phyloP scores from a whole-genome alignment of 2,888 invertebrate species.

The Arrhopalites spinosus region DNA sequence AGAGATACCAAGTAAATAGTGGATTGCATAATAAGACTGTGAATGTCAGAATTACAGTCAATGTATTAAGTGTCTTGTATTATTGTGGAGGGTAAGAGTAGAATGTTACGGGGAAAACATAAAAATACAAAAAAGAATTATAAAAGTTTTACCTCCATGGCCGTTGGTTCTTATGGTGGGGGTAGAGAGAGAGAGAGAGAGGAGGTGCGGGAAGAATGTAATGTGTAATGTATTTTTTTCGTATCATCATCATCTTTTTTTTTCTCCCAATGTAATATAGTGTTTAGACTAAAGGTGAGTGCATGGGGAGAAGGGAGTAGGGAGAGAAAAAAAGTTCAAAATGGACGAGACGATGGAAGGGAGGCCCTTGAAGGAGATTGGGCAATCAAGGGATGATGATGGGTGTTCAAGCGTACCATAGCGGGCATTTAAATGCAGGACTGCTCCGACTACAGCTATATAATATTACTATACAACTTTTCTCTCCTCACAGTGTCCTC shows the following conservation, averaged over 20 bases:
- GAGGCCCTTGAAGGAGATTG: constrained; percentile 47
- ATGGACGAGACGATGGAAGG: constrained; percentile 41
- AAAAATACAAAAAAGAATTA: not conserved
- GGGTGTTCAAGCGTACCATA: constrained; percentile 39
- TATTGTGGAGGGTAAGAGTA: too few species aligned
- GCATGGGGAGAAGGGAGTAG: not conserved
- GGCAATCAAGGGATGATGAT: constrained; percentile 44
- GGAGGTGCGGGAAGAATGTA: constrained; percentile 30
- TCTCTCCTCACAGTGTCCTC: not conserved
- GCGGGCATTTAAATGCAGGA: not conserved
- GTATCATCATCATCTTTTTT: constrained; percentile 31
- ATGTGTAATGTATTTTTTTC: constrained; percentile 21
- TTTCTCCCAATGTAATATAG: not conserved
- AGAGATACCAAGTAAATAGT: too few species aligned
- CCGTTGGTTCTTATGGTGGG: not conserved
- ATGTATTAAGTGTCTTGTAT: too few species aligned
- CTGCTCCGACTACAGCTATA: not conserved
- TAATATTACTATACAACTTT: not conserved
- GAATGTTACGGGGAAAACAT: not conserved
- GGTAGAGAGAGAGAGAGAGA: not conserved
- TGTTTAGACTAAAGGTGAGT: constrained; percentile 13
- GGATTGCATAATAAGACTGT: too few species aligned
- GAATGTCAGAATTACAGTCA: too few species aligned
- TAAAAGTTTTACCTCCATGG: not conserved
- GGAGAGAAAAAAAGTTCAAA: constrained; percentile 38